Base-by-base conservation (phyloP, 2,888 invertebrate genomes). In the Nemoura dubitans region DNA sequence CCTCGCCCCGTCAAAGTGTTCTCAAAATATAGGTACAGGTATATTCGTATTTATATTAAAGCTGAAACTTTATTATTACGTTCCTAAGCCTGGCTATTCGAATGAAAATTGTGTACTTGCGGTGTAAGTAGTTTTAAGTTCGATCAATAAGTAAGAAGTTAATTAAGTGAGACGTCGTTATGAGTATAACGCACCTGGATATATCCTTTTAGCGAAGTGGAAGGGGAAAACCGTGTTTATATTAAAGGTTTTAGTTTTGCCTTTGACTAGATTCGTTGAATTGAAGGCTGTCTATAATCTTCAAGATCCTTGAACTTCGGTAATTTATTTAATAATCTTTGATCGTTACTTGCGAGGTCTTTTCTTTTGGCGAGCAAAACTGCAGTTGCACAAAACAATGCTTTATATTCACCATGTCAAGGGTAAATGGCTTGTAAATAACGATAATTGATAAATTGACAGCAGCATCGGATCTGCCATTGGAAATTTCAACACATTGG, bases 21-120 rank as follows among this genome's bases (percentile, higher is more conserved):
- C 59, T 59, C 21, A 59, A 59, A 59, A 36, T 36, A 6, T 3
- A 36, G 36, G 36, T 36, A 36, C 36, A 36, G 3, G 10, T 59
- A 59, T 59, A 59, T 59, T 10, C 16, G 16, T 21, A 59, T 59
- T 59, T 59, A 59, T 59, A 59, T 59, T 59, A 59, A 7, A 59
- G 59, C 21, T 59, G 59, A 59, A 59, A 59, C 59, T 59, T 59
- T 59, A 59, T 59, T 59, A 59, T 7, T 59, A 21, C 59, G 16
- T 7, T 59, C 2, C 59, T 21, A 59, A 21, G 16, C 59, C 59
- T 14, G 21, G 16, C 6, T 59, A 59, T 59, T 59, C 21, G 59
- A 59, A 59, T 59, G 59, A 59, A 59, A 59, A 59, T 59, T 59
- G 59, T 59, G 59, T 59, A 59, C 59, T 59, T 59, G 14, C 59